Base-by-base conservation (phyloP, 2,113 vertebrate genomes). In the Tragulus kanchil region DNA sequence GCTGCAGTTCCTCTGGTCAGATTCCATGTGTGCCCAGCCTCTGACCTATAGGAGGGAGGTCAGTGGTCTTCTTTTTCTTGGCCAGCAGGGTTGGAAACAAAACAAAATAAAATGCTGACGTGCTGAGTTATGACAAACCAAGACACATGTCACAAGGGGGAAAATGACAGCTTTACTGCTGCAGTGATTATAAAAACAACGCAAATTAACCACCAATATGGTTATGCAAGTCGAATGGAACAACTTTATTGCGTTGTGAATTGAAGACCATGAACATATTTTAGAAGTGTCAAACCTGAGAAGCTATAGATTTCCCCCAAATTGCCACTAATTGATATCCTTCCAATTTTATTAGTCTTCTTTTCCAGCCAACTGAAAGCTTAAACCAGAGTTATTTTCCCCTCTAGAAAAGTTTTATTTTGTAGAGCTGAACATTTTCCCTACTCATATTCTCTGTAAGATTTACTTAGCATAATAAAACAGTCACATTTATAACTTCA, bases 261-360 rank as follows among this genome's bases (percentile, higher is more conserved):
- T 78, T 93, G 75, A 91, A 96, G 97, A 84, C 98, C 98, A 97
- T 83, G 82, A 98, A 98, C 97, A 98, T 94, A 73, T 71, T 95
- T 96, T 83, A 85, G 69, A 21, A 65, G 16, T 89, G 84, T 89
- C 97, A 96, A 54, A 92, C 71, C 31, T 89, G 56, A 94, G 87
- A 92, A 89, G 56, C 86, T 73, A 56, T 96, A 82, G 61, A 86
- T 93, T 78, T 95, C 77, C 95, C 64, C 71, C 64, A 94, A 92
- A 96, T 95, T 97, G 84, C 59, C 64, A 65, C 84, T 92, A 95
- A 96, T 77, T 96, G 92, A 93, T 75, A 90, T 64, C 90, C 48
- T 96, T 95, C 75, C 28, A 36, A 78, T 88, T 84, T 88, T 90
- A 82, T 96, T 93, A 78, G 61, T 69, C 50, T 82, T 81, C 52